Conservation (phyloP, 2,888 invertebrate genomes). For the Syrphus vitripennis region DNA sequence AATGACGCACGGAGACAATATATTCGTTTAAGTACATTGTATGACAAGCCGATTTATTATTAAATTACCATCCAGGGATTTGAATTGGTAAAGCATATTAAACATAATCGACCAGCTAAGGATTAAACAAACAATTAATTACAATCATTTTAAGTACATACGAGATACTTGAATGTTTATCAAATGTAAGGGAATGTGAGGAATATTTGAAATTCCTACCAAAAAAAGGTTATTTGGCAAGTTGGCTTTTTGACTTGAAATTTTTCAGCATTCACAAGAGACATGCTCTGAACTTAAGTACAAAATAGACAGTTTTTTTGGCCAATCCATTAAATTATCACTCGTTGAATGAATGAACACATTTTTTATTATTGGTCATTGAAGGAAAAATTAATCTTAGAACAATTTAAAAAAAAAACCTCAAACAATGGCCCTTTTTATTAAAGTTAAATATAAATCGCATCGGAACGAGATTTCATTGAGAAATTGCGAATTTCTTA, state of each 20-base stretch:
- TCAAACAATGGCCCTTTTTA: too few species aligned
- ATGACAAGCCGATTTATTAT: background rate
- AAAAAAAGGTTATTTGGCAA: background rate
- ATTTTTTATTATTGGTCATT: background rate
- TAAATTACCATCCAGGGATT: background rate
- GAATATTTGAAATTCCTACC: background rate
- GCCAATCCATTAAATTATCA: background rate
- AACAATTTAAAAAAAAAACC: background rate
- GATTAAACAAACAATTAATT: too few species aligned
- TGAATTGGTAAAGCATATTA: background rate
- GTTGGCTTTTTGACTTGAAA: constrained; percentile 3
- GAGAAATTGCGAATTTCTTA: too few species aligned
- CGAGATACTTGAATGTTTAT: background rate
- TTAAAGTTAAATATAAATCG: too few species aligned
- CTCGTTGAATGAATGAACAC: background rate
- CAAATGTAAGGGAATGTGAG: background rate
- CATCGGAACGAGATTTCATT: too few species aligned
- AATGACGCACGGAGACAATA: background rate
- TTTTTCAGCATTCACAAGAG: constrained; percentile 4
- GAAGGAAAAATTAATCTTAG: background rate
- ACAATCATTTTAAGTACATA: too few species aligned
- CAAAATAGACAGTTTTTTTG: background rate
- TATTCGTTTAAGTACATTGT: background rate
- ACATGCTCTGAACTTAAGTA: background rate
- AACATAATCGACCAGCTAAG: background rate